Percentiles rank a stretch among this genome's conserved stretches.
phyloP scores from a whole-genome alignment of 2,113 vertebrate genomes.

The Urocitellus parryii region DNA sequence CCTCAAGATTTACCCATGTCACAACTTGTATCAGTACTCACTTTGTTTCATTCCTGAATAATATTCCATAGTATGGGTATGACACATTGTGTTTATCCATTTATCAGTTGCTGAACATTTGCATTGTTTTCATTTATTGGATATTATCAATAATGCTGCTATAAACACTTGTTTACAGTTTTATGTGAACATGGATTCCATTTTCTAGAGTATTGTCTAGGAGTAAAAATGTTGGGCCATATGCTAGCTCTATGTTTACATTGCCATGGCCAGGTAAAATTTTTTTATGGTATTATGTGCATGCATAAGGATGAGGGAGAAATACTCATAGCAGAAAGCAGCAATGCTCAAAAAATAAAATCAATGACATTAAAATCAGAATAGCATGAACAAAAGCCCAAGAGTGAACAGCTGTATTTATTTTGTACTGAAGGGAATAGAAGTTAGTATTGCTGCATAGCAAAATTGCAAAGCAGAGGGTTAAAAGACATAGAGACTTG shows the following conservation, averaged over 20 bases:
- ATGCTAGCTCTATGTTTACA: neutral
- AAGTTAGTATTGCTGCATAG: neutral
- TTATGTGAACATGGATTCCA: neutral
- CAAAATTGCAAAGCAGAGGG: neutral
- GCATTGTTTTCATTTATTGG: neutral
- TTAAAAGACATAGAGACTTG: neutral
- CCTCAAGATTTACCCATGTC: neutral
- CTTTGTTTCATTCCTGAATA: neutral
- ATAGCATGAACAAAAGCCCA: neutral
- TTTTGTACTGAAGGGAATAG: neutral
- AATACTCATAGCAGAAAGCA: neutral
- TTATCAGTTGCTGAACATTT: neutral
- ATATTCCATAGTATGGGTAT: neutral
- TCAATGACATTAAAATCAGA: neutral
- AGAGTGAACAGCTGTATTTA: neutral
- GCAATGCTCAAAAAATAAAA: neutral
- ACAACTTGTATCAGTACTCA: neutral
- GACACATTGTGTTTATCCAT: neutral
- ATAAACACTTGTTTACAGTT: neutral
- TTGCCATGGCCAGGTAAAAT: neutral
- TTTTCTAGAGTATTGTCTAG: slow-evolving; percentile 29
- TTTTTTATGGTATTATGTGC: neutral
- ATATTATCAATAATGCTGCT: slow-evolving; percentile 28
- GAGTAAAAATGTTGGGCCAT: neutral
- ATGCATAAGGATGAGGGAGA: neutral